Percentiles rank a stretch among this genome's conserved stretches.
Conservation (phyloP, 1,140 invertebrate genomes). For the Cydia fagiglandana region DNA sequence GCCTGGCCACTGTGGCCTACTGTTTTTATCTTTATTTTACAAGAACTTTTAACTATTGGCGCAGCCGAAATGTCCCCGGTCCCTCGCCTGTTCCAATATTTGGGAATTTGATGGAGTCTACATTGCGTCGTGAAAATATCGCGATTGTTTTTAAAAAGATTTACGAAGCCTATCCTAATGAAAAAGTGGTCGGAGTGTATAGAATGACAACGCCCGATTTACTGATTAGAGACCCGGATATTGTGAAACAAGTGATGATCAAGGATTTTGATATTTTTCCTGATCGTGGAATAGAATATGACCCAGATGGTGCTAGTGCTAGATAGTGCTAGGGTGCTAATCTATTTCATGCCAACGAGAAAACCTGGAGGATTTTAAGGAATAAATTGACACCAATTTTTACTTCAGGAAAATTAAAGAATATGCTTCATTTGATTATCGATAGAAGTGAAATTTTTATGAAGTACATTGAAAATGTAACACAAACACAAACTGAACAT, state of each 20-base stretch:
- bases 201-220: constrained; percentile 70
- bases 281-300: constrained; percentile 71
- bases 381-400: constrained; percentile 80
- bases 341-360: constrained; percentile 70
- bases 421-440: constrained; percentile 73
- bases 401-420: constrained; percentile 81
- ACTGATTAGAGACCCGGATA: constrained; percentile 79
- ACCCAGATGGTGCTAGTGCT: constrained; percentile 80
- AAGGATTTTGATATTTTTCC: constrained; percentile 80
- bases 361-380: constrained; percentile 80
- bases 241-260: constrained; percentile 81
- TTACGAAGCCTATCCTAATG: constrained; percentile 49
- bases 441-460: constrained; percentile 59
- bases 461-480: constrained; percentile 43
- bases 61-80: constrained; percentile 40
- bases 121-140: constrained; percentile 40
- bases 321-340: too few species aligned
- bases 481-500: constrained; percentile 44
- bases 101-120: constrained; percentile 45
- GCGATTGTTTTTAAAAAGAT: constrained; percentile 41
- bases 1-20: neutral
- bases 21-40: constrained; percentile 41
- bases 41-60: constrained; percentile 48
- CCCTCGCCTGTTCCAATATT: constrained; percentile 42
- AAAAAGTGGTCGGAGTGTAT: constrained; percentile 60